Evolutionary conservation across 2,888 invertebrate genomes (phyloP), one percentile per base, ranked within the genome.

Genomic region (Penaeus monodon): DNA sequence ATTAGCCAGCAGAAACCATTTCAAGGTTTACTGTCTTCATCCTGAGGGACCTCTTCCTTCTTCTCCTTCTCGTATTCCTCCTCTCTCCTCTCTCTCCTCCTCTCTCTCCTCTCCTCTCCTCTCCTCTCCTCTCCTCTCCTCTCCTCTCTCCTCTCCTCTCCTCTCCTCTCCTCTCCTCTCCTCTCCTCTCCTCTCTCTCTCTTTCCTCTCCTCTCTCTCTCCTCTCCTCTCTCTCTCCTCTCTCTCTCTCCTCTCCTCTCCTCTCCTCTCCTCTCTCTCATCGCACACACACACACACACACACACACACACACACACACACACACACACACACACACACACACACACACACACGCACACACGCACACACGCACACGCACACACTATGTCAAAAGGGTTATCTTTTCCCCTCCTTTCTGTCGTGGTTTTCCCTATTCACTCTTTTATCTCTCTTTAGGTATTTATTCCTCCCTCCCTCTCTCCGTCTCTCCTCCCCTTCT

Each of bases 1-100:
- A 82, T 82, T 82, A 70, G 57, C 8, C 27, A 38, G 24, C 57
- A 49, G 73, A 38, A 49, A 70, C 81, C 81, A 68, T 82, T 73
- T 64, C 38, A 22, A 8, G 27, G 57, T 82, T 82, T 73, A 82
- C 73, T 68, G 73, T 68, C 68, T 27, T 20, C 68, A 27, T 68
- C 17, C 24, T 22, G 12, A 38, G 33, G 44, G 57, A 3, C 2
- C 65, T 76, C 44, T 65, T n/a, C 27, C 22, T 83, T 64, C 63
- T 14, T 12, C 83, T 83, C 63, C 27, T 74, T 65, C 76, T 27
- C 76, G 63, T n/a, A n/a, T 79, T 79, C 73, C 70, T 57, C n/a
- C 82, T 82, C 44, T 80, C 80, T 80, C 65, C 14, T 80, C 38
- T 20, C 22, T 66, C 24, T 22, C 57, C 0, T 10, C 4, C 33